Evolutionary conservation across 1,140 invertebrate genomes (phyloP), one percentile per base, ranked within the genome.

Genomic region (Calliopsis andreniformis): DNA sequence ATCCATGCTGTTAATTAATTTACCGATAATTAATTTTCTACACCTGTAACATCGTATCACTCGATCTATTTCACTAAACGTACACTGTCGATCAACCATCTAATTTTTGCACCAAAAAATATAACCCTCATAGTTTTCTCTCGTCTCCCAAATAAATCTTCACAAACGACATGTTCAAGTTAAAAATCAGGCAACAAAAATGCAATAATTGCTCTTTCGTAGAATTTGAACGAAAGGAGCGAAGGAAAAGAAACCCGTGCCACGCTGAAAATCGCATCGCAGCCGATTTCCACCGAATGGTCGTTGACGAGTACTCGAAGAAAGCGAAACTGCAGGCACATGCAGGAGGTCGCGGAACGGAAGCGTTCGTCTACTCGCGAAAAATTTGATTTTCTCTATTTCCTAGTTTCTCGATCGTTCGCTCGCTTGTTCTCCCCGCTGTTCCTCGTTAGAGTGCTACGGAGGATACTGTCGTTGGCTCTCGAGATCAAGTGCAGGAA

Each of bases 271-370:
- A 30, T 55, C 51, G 25, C 25, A 8, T 55, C 25, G 25, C 14
- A n/a, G n/a, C 23, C 51, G 25, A 30, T 30, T 5, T 30, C n/a
- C 5, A 47, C 18, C 14, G 2, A 47, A 20, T 47, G 45, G 7
- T 23, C n/a, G n/a, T 39, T 39, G n/a, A 23, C 20, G 47, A 23
- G 20, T 18, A 4, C 56, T 59, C 56, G 56, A 39, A 32, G 56
- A 39, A 59, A 56, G 53, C 53, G 56, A 59, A 59, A 32, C 35
- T 12, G 35, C 59, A 43, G 59, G 35, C 59, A 42, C 58, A 39
- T 39, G 58, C 58, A 61, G 58, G 20, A 42, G 23, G 35, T 23
- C 12, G 51, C 18, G n/a, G 8, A 56, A 56, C 55, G 55, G 18
- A 59, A 59, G 56, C n/a, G 3, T 10, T 1, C 2, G 18, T 58